Evolutionary conservation across 2,888 invertebrate species (phyloP), one percentile per base, ranked within the genome.

Genomic region (Andricus quercusramuli): DNA sequence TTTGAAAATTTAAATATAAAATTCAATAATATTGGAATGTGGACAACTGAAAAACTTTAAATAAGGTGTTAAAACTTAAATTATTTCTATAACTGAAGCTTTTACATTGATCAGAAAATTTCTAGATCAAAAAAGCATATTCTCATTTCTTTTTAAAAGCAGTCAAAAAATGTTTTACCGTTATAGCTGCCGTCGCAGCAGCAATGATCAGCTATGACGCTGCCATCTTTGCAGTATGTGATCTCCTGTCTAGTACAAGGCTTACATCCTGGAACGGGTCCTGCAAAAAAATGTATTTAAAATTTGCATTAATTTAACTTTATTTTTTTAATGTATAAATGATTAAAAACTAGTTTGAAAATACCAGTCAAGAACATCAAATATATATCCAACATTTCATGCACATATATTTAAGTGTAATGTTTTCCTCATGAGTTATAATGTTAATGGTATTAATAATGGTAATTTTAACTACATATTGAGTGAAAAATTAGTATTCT

Each of bases 191-290:
- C 94, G 85, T 95, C 95, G 89, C 95, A 95, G 88, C 94, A 95
- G 89, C 95, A 95, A 88, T 95, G 95, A 88, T 95, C 95, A 79
- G 93, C 93, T 79, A 95, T 93, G 85, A 96, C 93, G 88, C 94
- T 94, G 37, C 93, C 93, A 83, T 95, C 93, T 87, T 93, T 93
- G 92, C 96, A 96, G 92, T 96, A 96, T 87, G 93, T 93, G 88
- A 94, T 93, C 92, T 96, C 96, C 78, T 94, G 93, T 82, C 91
- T 91, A 80, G 94, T 94, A 91, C 96, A 96, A 83, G 92, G 86
- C 87, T 95, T 95, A 93, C 96, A 96, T 67, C 96, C 96, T 15
- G 94, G 93, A 62, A 93, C 93, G 70, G 92, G 89, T 70, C 91
- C 91, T 94, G 89, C 47, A 85, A 88, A 85, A 84, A 17, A 83